Conservation (phyloP, 2,113 vertebrate species). For the Chloroceryle aenea region DNA sequence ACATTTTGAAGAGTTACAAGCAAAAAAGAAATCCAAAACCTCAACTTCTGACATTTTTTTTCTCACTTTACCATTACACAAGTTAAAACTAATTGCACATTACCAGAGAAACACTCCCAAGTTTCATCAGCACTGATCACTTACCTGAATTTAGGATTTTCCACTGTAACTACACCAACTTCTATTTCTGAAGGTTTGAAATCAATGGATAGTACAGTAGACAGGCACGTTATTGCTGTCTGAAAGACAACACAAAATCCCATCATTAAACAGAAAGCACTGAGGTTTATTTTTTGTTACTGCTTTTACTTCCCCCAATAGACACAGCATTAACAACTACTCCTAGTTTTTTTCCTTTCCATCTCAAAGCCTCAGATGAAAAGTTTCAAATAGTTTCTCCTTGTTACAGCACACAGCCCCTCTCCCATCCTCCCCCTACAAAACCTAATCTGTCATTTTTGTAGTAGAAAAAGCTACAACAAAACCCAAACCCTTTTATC, state of each 20-base stretch:
- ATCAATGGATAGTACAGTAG: slow-evolving; percentile 95
- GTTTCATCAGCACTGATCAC: neutral
- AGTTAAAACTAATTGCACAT: neutral
- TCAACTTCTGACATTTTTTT: neutral
- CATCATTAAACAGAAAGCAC: neutral
- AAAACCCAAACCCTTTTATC: neutral
- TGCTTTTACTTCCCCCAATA: neutral
- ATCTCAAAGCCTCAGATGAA: neutral
- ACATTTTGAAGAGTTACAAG: neutral
- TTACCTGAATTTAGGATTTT: slow-evolving; percentile 95
- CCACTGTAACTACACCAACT: slow-evolving; percentile 91
- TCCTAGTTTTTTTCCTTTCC: neutral
- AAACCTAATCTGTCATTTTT: neutral
- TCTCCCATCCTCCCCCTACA: neutral
- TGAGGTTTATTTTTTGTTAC: neutral
- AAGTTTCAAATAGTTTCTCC: neutral
- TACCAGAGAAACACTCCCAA: neutral
- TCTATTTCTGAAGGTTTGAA: slow-evolving; percentile 98
- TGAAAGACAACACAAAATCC: slow-evolving; percentile 50
- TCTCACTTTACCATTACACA: neutral
- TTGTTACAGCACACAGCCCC: neutral
- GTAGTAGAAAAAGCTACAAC: neutral
- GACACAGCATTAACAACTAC: neutral
- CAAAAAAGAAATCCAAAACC: neutral
- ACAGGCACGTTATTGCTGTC: slow-evolving; percentile 95